A percentile compares a stretch with the other conserved stretches of the same genome.
Conservation (phyloP, 2,797 vertebrate species). For the Acipenser ruthenus region DNA sequence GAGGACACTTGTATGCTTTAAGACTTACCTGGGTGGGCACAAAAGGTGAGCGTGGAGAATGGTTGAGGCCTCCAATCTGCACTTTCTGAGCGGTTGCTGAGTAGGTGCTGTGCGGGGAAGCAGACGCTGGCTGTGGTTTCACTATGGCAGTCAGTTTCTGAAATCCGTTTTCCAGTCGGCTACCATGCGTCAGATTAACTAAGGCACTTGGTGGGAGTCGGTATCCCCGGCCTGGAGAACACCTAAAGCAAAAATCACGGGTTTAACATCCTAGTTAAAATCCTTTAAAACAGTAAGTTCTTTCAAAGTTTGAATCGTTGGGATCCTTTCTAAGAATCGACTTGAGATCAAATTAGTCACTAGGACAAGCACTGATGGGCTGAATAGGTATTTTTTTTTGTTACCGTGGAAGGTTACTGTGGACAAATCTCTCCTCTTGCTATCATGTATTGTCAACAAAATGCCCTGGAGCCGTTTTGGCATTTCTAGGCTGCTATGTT, state of each 20-base stretch:
- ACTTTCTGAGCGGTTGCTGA: slow-evolving; percentile 43
- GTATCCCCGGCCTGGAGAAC: slow-evolving; percentile 74
- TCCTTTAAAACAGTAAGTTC: no score
- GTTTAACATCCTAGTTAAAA: background rate
- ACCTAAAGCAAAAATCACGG: slow-evolving; percentile 47
- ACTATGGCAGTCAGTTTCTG: slow-evolving; percentile 87
- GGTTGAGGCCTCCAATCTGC: slow-evolving; percentile 74
- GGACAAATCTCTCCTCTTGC: no score
- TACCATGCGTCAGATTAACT: slow-evolving; percentile 86
- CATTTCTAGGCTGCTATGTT: no score
- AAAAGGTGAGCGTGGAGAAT: slow-evolving; percentile 85
- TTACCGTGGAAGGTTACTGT: background rate
- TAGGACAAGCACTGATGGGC: slow-evolving; percentile 4
- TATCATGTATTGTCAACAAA: no score
- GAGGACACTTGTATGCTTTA: background rate
- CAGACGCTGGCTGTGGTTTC: slow-evolving; percentile 77
- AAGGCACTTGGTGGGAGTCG: slow-evolving; percentile 88
- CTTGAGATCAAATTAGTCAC: background rate
- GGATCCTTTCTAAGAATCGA: no score
- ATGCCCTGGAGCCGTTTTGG: no score
- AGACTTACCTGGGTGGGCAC: slow-evolving; percentile 75
- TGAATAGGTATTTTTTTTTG: background rate
- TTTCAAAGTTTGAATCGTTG: no score
- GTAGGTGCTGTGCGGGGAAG: slow-evolving; percentile 42
- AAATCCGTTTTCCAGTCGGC: slow-evolving; percentile 68